Evolutionary conservation across 2,113 vertebrate species (phyloP), one percentile per base, ranked within the genome.

Genomic region (Trogon melanurus): DNA sequence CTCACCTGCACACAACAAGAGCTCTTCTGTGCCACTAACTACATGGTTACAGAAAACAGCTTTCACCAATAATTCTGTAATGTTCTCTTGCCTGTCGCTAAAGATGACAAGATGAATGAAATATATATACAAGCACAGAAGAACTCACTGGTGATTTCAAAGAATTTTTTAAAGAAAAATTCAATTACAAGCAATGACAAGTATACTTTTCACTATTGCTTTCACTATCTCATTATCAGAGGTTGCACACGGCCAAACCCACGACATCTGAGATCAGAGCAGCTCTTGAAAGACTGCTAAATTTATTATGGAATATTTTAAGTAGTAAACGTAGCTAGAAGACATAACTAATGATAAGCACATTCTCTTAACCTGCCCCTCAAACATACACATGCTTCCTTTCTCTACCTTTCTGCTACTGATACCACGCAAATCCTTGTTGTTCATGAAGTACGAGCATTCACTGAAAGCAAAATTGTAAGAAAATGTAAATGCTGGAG

Each of bases 401-500:
- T 76, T 61, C 21, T 62, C 22, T 50, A 34, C 2, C 41, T 67
- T 84, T 93, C 29, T 76, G 62, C 36, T 21, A 58, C 7, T 69
- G 36, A 85, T 25, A 78, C 16, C 41, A 60, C 7, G 25, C 0
- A 5, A 79, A 93, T 74, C 36, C 19, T 78, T 41, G 13, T 30
- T 88, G 30, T 93, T 88, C 23, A 20, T 76, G 10, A 93, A 85
- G 9, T 47, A 67, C 4, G 8, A 75, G 23, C 44, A 91, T 64
- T 86, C 36, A 36, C 54, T 93, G 70, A 88, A 97, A 92, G 60
- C 23, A 92, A 94, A 83, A 21, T n/a, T 78, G 22, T 36, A 85
- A 45, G 17, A 51, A 88, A 93, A 85, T 12, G 18, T 29, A 85
- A 94, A 79, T 56, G 34, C 10, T 66, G 71, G 47, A 92, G 67